Conservation (phyloP, 2,113 vertebrate genomes). For the Microcebus tavaratra region DNA sequence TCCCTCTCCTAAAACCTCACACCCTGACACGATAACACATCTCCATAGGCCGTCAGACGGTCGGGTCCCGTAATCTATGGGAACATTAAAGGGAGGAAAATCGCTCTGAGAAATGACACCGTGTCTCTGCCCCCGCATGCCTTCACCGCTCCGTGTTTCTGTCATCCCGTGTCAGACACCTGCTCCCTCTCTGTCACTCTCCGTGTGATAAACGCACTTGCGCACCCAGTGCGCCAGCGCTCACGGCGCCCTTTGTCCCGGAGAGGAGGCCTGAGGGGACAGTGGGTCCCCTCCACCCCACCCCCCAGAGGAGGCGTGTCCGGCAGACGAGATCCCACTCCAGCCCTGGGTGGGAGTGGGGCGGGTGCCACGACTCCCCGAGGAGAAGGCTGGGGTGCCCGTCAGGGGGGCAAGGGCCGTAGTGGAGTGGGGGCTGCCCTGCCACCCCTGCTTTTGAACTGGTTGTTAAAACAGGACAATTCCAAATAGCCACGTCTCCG, state of each 20-base stretch:
- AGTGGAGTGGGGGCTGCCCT: not conserved
- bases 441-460: not conserved
- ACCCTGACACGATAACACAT: slow-evolving; percentile 74
- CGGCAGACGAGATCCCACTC: not conserved
- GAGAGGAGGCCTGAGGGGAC: not conserved
- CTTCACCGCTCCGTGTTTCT: slow-evolving; percentile 21
- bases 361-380: fast-evolving
- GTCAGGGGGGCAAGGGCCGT: not conserved
- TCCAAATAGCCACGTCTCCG: fast-evolving
- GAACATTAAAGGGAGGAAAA: slow-evolving; percentile 75
- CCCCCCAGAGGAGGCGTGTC: fast-evolving
- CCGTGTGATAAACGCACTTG: slow-evolving; percentile 56
- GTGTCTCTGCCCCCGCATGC: slow-evolving; percentile 60
- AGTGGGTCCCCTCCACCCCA: not conserved
- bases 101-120: slow-evolving; percentile 66
- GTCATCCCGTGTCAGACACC: slow-evolving; percentile 74
- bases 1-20: slow-evolving; percentile 66
- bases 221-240: not conserved
- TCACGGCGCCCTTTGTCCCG: slow-evolving; percentile 47
- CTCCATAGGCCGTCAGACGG: not conserved
- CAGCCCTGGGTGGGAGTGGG: fast-evolving
- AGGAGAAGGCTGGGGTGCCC: not conserved
- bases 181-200: slow-evolving; percentile 61
- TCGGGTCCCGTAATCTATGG: slow-evolving; percentile 64
- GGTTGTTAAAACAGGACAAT: not conserved